Percentiles rank a stretch among this genome's conserved stretches.
Evolutionary conservation across 2,797 vertebrate genomes (phyloP).

Genomic region (Poeciliopsis presidionis): DNA sequence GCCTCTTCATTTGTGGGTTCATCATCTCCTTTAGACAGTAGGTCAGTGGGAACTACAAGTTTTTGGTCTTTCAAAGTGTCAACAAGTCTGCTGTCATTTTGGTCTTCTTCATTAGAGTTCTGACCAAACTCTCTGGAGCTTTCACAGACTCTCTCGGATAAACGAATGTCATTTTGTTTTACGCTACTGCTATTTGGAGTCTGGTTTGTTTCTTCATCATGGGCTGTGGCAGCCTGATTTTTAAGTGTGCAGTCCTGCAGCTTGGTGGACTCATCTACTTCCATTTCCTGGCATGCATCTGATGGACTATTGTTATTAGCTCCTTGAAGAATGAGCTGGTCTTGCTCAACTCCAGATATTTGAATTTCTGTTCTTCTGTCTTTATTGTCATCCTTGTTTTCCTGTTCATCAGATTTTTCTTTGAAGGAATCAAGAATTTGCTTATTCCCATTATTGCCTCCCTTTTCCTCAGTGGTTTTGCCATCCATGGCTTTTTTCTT

Average conservation of each 20-base stretch:
- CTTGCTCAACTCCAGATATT: background rate
- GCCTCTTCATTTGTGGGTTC: slow-evolving; percentile 19
- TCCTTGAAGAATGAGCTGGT: background rate
- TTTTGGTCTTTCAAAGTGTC: slow-evolving; percentile 7
- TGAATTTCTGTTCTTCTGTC: background rate
- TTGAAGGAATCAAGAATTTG: background rate
- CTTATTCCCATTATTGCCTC: background rate
- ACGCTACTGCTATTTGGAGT: background rate
- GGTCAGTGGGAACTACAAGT: background rate
- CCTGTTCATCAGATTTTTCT: slow-evolving; percentile 5
- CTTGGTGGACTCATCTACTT: slow-evolving; percentile 10
- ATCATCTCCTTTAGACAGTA: slow-evolving; percentile 10
- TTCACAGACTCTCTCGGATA: background rate
- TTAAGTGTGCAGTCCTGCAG: slow-evolving; percentile 6
- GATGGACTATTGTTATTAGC: background rate
- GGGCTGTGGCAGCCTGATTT: slow-evolving; percentile 7
- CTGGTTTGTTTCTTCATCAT: background rate
- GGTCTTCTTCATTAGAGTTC: background rate
- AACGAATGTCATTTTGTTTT: background rate
- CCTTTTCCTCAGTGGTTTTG: background rate
- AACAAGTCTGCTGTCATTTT: background rate
- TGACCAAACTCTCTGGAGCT: background rate
- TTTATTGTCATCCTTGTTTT: background rate
- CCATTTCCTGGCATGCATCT: background rate
- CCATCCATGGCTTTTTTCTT: background rate